These are phyloP conservation scores for Trichogramma pretiosum DNA, from an alignment of 1,140 invertebrate species.

Conservation along the genomic window DNA sequence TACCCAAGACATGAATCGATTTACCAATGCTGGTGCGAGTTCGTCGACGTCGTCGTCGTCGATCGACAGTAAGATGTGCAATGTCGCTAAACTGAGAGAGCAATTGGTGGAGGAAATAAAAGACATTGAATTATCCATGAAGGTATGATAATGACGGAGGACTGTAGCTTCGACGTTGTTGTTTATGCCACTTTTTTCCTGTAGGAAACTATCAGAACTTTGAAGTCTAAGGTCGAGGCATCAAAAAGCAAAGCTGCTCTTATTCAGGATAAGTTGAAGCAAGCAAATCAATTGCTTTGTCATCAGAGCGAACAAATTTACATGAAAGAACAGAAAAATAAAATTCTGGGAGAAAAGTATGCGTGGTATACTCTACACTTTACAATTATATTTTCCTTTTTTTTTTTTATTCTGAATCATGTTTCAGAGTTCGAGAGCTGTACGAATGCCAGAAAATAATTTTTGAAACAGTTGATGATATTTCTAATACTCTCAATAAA, in stretches of 20 bases:
- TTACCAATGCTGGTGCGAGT: no score
- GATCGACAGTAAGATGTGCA: slow-evolving; percentile 8
- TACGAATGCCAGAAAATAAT: slow-evolving; percentile 14
- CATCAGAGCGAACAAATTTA: slow-evolving; percentile 11
- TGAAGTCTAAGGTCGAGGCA: slow-evolving; percentile 8
- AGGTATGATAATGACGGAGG: slow-evolving; percentile 8
- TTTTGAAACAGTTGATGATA: slow-evolving; percentile 7
- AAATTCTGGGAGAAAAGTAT: slow-evolving; percentile 13
- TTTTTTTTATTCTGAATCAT: no score
- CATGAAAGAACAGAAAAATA: slow-evolving; percentile 12
- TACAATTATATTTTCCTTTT: not conserved
- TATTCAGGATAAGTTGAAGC: not conserved
- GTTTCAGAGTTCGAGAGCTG: slow-evolving; percentile 8
- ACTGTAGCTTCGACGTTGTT: not conserved
- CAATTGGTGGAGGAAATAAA: slow-evolving; percentile 17
- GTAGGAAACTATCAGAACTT: slow-evolving; percentile 10
- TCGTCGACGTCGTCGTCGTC: not conserved
- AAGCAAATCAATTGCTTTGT: slow-evolving; percentile 9
- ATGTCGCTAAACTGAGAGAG: slow-evolving; percentile 11
- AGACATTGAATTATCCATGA: slow-evolving; percentile 10
- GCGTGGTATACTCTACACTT: not conserved
- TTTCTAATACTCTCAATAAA: slow-evolving; percentile 1
- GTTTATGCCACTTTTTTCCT: not conserved
- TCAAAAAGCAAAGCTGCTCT: not conserved
- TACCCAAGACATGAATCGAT: no score